These are phyloP conservation scores for Illadopsis cleaveri DNA, from an alignment of 2,113 vertebrate genomes.

Conservation along the genomic window DNA sequence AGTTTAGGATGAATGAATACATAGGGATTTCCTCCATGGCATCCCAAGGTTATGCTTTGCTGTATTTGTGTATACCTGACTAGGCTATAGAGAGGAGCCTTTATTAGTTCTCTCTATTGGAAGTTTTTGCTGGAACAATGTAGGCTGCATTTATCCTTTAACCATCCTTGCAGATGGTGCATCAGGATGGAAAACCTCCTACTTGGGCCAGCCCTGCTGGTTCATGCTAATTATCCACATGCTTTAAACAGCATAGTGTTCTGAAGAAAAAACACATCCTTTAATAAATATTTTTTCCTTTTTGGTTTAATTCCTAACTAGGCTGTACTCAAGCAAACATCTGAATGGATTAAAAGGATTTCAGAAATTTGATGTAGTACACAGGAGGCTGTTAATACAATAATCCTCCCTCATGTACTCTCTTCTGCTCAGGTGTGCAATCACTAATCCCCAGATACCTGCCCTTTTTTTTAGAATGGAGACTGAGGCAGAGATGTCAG, in stretches of 20 bases:
- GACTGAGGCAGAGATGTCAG: background rate
- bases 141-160: background rate
- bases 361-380: background rate
- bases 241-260: background rate
- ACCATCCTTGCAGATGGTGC: background rate
- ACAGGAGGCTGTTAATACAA: background rate
- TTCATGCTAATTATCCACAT: background rate
- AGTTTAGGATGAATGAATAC: constrained; percentile 78
- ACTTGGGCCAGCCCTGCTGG: background rate
- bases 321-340: background rate
- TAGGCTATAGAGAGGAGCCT: constrained; percentile 79
- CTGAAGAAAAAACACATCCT: background rate
- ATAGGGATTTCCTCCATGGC: constrained; percentile 76
- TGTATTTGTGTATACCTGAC: constrained; percentile 78
- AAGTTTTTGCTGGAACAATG: constrained; percentile 29
- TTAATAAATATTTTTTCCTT: background rate
- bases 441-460: background rate
- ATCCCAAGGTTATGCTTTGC: constrained; percentile 70
- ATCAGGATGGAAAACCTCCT: background rate
- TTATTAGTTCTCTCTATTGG: constrained; percentile 79
- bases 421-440: background rate
- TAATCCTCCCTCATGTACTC: background rate
- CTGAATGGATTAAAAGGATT: background rate
- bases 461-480: background rate
- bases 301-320: background rate